Conservation (phyloP, 2,888 invertebrate species). For the Parnassius orleans region DNA sequence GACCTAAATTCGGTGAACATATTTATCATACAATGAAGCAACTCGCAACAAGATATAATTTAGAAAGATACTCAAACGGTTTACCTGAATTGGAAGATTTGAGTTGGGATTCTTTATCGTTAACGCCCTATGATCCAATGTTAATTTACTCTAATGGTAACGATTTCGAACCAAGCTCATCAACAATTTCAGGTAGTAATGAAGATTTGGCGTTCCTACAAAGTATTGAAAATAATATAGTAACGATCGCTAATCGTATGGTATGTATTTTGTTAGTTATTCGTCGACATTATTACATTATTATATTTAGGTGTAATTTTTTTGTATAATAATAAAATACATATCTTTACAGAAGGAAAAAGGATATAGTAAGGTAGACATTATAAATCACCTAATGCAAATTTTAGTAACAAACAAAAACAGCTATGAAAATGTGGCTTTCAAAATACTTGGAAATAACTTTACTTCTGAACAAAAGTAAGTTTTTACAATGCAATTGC, state of each 20-base stretch:
- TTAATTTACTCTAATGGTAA: constrained; percentile 83
- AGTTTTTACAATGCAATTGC: background rate
- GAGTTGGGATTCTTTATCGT: constrained; percentile 70
- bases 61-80: constrained; percentile 86
- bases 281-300: too few relatives aligned
- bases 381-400: constrained; percentile 66
- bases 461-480: constrained; percentile 45
- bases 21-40: constrained; percentile 84
- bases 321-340: constrained; percentile 30
- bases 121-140: constrained; percentile 81
- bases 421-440: constrained; percentile 61
- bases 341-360: constrained; percentile 57
- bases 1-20: constrained; percentile 81
- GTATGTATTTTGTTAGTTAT: constrained; percentile 42
- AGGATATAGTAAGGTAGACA: constrained; percentile 63
- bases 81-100: constrained; percentile 80
- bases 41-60: constrained; percentile 84
- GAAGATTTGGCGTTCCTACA: constrained; percentile 49
- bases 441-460: constrained; percentile 49
- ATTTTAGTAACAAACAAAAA: constrained; percentile 59
- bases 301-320: too few relatives aligned
- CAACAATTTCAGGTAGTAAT: constrained; percentile 56
- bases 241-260: constrained; percentile 53
- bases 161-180: constrained; percentile 80
- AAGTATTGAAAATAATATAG: constrained; percentile 61